These are phyloP conservation scores for Calameuta idolon DNA, from an alignment of 2,888 invertebrate species.

Conservation along the genomic window DNA sequence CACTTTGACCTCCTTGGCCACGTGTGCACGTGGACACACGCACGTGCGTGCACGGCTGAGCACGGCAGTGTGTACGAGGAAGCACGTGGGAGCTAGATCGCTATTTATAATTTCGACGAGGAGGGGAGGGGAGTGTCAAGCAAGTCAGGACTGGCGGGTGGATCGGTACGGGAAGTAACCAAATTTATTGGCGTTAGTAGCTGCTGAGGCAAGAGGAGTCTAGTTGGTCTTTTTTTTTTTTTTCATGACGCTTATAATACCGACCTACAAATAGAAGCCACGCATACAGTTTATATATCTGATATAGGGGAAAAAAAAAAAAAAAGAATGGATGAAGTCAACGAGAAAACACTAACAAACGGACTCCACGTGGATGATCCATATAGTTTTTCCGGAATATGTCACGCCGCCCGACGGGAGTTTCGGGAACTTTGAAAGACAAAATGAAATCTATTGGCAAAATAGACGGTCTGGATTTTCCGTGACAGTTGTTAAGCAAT, in stretches of 20 bases:
- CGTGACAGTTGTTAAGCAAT: too few species aligned
- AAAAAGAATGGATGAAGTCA: too few species aligned
- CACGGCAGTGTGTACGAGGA: not conserved
- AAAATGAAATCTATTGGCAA: too few species aligned
- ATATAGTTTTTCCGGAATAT: too few species aligned
- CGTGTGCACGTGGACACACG: not conserved
- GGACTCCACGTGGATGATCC: too few species aligned
- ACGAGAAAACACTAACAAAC: too few species aligned
- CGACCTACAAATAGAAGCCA: slow-evolving; percentile 1
- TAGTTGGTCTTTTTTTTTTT: not conserved
- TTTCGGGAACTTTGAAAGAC: too few species aligned
- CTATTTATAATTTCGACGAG: slow-evolving; percentile 22
- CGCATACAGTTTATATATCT: too few species aligned
- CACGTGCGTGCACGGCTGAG: not conserved
- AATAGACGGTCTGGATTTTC: too few species aligned
- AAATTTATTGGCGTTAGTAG: slow-evolving; percentile 13
- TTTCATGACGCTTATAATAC: not conserved
- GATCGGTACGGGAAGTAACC: not conserved
- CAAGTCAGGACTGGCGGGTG: not conserved
- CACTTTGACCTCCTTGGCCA: slow-evolving; percentile 7
- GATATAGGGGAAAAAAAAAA: too few species aligned
- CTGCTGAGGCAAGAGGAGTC: slow-evolving; percentile 4
- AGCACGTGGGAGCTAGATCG: slow-evolving; percentile 9
- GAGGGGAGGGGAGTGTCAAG: slow-evolving; percentile 9
- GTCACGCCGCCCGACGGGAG: too few species aligned